Evolutionary conservation across 1,140 invertebrate species (phyloP).

Genomic region (Nephotettix cincticeps): DNA sequence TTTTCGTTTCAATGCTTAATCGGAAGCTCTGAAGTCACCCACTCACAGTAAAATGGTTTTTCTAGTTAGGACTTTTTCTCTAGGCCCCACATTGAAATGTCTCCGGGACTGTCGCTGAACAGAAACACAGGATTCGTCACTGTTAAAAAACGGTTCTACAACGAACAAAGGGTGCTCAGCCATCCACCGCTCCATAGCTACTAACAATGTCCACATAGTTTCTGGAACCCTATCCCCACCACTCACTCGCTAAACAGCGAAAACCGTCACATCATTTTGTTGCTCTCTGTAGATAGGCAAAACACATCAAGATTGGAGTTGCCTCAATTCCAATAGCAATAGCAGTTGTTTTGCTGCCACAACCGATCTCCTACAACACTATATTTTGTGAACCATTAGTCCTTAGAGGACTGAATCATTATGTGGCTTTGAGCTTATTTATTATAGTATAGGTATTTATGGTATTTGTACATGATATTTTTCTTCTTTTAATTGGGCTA

Average conservation of each 20-base stretch:
- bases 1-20: conserved; percentile 30
- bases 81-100: conserved; percentile 24
- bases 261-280: conserved; percentile 10
- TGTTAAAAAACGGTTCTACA: conserved; percentile 27
- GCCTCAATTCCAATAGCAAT: no score
- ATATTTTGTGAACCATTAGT: no score
- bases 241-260: not conserved
- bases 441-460: no score
- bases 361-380: no score
- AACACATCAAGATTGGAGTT: no score
- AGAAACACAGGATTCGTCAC: conserved; percentile 22
- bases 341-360: no score
- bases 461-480: no score
- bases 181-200: conserved; percentile 1
- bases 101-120: conserved; percentile 24
- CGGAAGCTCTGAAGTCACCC: conserved; percentile 33
- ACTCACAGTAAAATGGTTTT: conserved; percentile 32
- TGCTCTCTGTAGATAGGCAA: no score
- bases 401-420: no score
- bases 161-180: conserved; percentile 22
- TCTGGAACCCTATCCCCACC: not conserved
- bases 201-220: not conserved
- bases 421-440: no score
- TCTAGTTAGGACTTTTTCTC: conserved; percentile 22
- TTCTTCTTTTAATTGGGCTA: no score